A percentile compares a stretch with the other conserved stretches of the same genome.
Conservation (phyloP, 2,888 invertebrate species). For the Ichneumoninae sp. region DNA sequence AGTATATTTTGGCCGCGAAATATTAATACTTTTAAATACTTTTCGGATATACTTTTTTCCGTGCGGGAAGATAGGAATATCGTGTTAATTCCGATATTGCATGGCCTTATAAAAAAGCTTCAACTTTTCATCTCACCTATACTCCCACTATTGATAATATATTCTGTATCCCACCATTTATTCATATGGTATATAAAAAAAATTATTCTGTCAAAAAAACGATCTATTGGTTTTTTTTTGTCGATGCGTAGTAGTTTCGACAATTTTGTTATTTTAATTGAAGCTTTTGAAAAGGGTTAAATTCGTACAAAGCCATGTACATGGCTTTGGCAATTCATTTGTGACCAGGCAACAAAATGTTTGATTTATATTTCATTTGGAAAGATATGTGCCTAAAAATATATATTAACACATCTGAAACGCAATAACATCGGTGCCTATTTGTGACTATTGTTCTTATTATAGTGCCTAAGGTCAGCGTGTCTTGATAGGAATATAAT, state of each 20-base stretch:
- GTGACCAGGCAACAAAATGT: conserved; percentile 7
- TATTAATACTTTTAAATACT: too few species aligned
- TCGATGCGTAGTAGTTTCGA: neutral
- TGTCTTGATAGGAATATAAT: neutral
- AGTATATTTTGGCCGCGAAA: too few species aligned
- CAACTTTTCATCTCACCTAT: neutral
- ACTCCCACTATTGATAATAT: neutral
- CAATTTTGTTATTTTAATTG: neutral
- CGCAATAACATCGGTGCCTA: conserved; percentile 9
- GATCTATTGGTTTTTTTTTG: neutral
- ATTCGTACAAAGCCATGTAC: conserved; percentile 80
- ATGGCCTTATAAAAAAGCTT: neutral
- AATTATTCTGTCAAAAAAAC: conserved; percentile 20
- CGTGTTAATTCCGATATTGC: neutral
- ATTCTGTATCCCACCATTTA: neutral
- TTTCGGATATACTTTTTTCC: neutral
- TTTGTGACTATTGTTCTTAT: conserved; percentile 45
- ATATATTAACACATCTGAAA: conserved; percentile 39
- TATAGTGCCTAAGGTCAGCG: neutral
- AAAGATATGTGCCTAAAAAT: conserved; percentile 33
- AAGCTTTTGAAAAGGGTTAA: conserved; percentile 46
- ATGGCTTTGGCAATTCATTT: conserved; percentile 69
- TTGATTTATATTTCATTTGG: conserved; percentile 68
- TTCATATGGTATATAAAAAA: neutral
- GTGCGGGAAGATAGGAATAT: neutral